Evolutionary conservation across 2,797 vertebrate species (phyloP), one percentile per base, ranked within the genome.

Genomic region (Petrocephalus schoutedeni): DNA sequence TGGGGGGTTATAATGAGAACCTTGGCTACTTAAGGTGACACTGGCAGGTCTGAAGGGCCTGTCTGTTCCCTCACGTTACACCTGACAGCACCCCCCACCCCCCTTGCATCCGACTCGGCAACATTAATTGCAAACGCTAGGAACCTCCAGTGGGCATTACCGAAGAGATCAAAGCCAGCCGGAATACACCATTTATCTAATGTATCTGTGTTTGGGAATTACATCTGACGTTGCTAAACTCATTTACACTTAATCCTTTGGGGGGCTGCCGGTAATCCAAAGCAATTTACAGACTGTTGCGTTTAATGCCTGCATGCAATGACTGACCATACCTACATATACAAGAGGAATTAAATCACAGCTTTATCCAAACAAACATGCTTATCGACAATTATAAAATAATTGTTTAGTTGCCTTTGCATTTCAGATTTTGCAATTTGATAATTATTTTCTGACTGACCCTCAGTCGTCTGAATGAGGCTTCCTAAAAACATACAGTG

Each of bases 141-240:
- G 71, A 45, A 77, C 71, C 71, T 45, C 71, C 71, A 77, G 71
- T 45, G 36, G 14, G 12, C 36, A 36, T 77, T 77, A 77, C 71
- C 71, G 36, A 36, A 77, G 71, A 77, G 71, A 77, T 77, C 36
- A 77, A 77, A 77, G 71, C 16, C 71, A 77, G 71, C 71, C 36
- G 36, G 71, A 45, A 77, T 45, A 77, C 71, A 77, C 19, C 71
- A 14, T 77, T 77, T 77, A 77, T 77, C 71, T 77, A 77, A 77
- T 77, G 36, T 45, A 77, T 36, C 71, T 77, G 71, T 77, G 71
- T 77, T 77, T 36, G 71, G 32, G 16, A 77, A 77, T 77, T 77
- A 77, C 32, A 77, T 77, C 32, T 45, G 14, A 77, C 36, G 71
- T 36, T 4, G 36, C 71, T 77, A 36, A 41, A 77, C 71, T 77